A percentile compares a stretch with the other conserved stretches of the same genome.
Evolutionary conservation across 1,140 invertebrate species (phyloP).

Genomic region (Branchinecta lynchi): DNA sequence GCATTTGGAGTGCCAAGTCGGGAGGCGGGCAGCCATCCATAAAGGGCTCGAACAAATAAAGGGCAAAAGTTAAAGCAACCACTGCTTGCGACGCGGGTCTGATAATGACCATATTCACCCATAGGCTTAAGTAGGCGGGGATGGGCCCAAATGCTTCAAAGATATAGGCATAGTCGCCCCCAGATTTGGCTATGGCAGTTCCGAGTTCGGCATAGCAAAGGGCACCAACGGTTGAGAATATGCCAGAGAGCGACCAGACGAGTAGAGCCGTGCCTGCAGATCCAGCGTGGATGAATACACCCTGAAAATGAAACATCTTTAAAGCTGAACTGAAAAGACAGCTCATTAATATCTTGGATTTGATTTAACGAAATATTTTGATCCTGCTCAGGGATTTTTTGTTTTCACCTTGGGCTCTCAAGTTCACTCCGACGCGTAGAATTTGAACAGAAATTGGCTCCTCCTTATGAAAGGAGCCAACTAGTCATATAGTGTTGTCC

Average conservation of each 20-base stretch:
- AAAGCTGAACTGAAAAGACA: no score
- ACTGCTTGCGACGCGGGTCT: constrained; percentile 66
- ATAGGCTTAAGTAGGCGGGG: constrained; percentile 67
- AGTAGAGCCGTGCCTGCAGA: constrained; percentile 41
- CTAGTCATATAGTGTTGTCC: no score
- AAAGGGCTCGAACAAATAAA: constrained; percentile 47
- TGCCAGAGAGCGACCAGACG: constrained; percentile 54
- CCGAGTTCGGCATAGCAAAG: constrained; percentile 74
- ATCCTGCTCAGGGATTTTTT: no score
- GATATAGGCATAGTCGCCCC: constrained; percentile 77
- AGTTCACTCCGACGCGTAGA: no score
- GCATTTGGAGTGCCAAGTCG: constrained; percentile 24
- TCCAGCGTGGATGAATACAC: constrained; percentile 44
- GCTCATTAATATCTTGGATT: no score
- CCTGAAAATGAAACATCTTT: neutral
- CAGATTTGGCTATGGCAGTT: constrained; percentile 59
- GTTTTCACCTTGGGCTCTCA: no score
- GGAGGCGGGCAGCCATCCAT: constrained; percentile 26
- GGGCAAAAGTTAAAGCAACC: constrained; percentile 61
- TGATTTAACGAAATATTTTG: no score
- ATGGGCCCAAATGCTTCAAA: constrained; percentile 73
- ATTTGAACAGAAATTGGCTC: no score
- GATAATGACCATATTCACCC: constrained; percentile 71
- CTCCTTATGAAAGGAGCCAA: no score
- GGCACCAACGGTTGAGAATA: constrained; percentile 56